These are phyloP conservation scores for Atherix ibis DNA, from an alignment of 2,888 invertebrate genomes.

Conservation along the genomic window DNA sequence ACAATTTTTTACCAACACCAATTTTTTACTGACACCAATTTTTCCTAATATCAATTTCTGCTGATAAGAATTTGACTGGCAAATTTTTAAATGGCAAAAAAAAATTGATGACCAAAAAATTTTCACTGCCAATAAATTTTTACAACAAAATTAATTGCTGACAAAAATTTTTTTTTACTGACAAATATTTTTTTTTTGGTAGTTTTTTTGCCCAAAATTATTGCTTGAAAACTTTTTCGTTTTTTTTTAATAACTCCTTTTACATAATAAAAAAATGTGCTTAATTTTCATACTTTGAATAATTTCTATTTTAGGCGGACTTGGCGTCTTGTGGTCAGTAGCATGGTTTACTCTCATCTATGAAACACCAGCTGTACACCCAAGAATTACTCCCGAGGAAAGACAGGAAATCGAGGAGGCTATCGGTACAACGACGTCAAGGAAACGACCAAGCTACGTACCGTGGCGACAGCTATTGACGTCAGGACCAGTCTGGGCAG, in stretches of 20 bases:
- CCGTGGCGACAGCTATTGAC: slow-evolving; percentile 58
- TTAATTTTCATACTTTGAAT: no score
- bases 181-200: background rate
- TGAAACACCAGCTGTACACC: slow-evolving; percentile 70
- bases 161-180: background rate
- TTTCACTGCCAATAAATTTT: no score
- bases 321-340: slow-evolving; percentile 66
- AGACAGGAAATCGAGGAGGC: slow-evolving; percentile 53
- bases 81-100: no score
- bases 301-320: slow-evolving; percentile 40
- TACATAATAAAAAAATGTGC: no score
- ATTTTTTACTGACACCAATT: no score
- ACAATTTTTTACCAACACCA: no score
- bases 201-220: background rate
- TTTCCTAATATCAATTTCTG: no score
- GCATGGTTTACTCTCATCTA: slow-evolving; percentile 67
- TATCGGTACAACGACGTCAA: slow-evolving; percentile 44
- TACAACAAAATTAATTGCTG: no score
- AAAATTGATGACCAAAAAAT: no score
- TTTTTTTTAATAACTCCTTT: background rate
- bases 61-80: no score
- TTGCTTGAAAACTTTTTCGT: background rate
- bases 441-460: slow-evolving; percentile 45
- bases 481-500: slow-evolving; percentile 70
- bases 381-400: slow-evolving; percentile 60